Conservation (phyloP, 2,888 invertebrate genomes). For the Leptinotarsa haldemani region DNA sequence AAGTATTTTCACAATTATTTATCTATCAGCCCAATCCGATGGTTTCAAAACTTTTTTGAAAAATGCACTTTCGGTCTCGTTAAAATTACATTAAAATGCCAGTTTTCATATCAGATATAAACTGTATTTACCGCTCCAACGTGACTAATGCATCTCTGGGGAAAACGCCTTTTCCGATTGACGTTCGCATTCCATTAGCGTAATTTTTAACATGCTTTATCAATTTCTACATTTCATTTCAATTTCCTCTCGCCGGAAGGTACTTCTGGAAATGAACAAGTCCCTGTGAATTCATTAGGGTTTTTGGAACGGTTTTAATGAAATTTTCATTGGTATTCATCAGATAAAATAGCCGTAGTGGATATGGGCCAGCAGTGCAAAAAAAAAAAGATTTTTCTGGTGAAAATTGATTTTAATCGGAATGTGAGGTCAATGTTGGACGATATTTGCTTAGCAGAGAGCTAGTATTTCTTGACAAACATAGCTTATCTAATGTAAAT, state of each 20-base stretch:
- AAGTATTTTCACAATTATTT: conserved; percentile 27
- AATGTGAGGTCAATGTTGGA: no score
- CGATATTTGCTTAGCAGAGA: no score
- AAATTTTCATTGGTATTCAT: neutral
- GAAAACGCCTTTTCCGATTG: conserved; percentile 55
- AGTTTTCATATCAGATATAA: conserved; percentile 61
- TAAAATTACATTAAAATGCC: conserved; percentile 65
- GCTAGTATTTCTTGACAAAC: no score
- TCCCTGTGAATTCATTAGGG: conserved; percentile 7
- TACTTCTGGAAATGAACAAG: conserved; percentile 28
- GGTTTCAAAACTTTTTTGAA: conserved; percentile 40
- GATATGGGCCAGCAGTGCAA: neutral
- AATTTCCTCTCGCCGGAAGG: conserved; percentile 58
- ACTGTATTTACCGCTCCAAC: conserved; percentile 52
- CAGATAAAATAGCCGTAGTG: neutral
- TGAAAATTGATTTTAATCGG: no score
- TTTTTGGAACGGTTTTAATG: neutral
- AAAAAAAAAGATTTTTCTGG: no score
- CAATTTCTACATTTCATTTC: conserved; percentile 61
- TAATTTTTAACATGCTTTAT: conserved; percentile 64
- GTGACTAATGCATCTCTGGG: conserved; percentile 55
- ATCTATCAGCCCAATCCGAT: conserved; percentile 34
- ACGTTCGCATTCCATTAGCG: conserved; percentile 60
- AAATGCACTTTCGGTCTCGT: conserved; percentile 55
- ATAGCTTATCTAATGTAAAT: no score